phyloP scores from a whole-genome alignment of 2,797 vertebrate genomes.

The Gymnothorax reevesii region DNA sequence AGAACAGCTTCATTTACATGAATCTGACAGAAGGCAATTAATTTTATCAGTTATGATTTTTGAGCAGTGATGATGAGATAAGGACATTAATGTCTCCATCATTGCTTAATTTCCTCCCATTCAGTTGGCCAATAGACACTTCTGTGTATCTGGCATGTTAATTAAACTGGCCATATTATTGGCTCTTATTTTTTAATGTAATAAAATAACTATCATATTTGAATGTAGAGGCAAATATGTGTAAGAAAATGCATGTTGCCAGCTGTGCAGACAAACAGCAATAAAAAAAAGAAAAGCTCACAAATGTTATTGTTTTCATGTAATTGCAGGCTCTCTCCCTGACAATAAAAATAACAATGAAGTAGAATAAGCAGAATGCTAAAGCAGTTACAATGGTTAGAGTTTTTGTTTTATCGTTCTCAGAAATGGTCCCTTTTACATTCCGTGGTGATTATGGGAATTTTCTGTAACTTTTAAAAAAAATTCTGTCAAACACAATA shows the following conservation, averaged over 20 bases:
- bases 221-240: conserved; percentile 8
- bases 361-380: neutral
- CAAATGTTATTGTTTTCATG: neutral
- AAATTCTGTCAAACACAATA: too few species aligned
- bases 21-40: conserved; percentile 40
- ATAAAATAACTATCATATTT: conserved; percentile 13
- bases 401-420: neutral
- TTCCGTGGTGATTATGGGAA: too few species aligned
- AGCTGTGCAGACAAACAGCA: neutral
- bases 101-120: conserved; percentile 27
- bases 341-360: neutral
- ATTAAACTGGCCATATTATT: conserved; percentile 32
- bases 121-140: conserved; percentile 26
- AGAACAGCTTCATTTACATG: conserved; percentile 34
- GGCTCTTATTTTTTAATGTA: conserved; percentile 23
- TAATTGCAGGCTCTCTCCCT: neutral
- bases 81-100: conserved; percentile 22
- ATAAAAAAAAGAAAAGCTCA: too few species aligned
- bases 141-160: conserved; percentile 34
- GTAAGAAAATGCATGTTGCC: conserved; percentile 10
- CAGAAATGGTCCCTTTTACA: too few species aligned
- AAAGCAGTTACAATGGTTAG: neutral
- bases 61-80: conserved; percentile 27
- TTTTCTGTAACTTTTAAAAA: too few species aligned
- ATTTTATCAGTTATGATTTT: conserved; percentile 38